A percentile compares a stretch with the other conserved stretches of the same genome.
phyloP scores from a whole-genome alignment of 2,888 invertebrate genomes.

The Apotomis capreana region DNA sequence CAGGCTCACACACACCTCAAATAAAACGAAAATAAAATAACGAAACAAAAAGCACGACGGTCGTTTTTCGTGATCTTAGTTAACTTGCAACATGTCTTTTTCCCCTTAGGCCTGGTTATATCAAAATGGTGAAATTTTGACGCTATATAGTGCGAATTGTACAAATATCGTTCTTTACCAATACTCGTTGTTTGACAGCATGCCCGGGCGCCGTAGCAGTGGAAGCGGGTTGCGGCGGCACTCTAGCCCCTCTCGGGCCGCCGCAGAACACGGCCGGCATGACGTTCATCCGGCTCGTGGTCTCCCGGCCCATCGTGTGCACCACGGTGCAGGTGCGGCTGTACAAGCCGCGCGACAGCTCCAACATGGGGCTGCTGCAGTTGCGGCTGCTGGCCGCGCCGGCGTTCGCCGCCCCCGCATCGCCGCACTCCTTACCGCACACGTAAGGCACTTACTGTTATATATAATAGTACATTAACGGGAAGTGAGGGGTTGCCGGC shows the following conservation, averaged over 20 bases:
- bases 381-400: constrained; percentile 93
- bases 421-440: constrained; percentile 63
- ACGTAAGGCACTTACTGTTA: constrained; percentile 38
- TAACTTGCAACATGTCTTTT: too few relatives aligned
- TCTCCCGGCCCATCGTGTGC: constrained; percentile 93
- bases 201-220: constrained; percentile 95
- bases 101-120: too few relatives aligned
- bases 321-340: constrained; percentile 89
- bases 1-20: too few relatives aligned
- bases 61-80: too few relatives aligned
- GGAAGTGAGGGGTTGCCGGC: too few relatives aligned
- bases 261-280: constrained; percentile 94
- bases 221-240: constrained; percentile 92
- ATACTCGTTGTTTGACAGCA: constrained; percentile 72
- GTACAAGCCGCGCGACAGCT: constrained; percentile 94
- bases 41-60: too few relatives aligned
- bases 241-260: constrained; percentile 91
- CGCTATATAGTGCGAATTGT: too few relatives aligned
- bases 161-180: too few relatives aligned
- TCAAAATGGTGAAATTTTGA: too few relatives aligned
- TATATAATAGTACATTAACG: too few relatives aligned
- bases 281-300: constrained; percentile 92
- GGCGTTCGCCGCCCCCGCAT: constrained; percentile 86
- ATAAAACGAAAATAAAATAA: too few relatives aligned
- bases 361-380: constrained; percentile 94